Percentiles rank a stretch among this genome's conserved stretches.
phyloP scores from a whole-genome alignment of 2,888 invertebrate species.

The Oegoconia quadripuncta region DNA sequence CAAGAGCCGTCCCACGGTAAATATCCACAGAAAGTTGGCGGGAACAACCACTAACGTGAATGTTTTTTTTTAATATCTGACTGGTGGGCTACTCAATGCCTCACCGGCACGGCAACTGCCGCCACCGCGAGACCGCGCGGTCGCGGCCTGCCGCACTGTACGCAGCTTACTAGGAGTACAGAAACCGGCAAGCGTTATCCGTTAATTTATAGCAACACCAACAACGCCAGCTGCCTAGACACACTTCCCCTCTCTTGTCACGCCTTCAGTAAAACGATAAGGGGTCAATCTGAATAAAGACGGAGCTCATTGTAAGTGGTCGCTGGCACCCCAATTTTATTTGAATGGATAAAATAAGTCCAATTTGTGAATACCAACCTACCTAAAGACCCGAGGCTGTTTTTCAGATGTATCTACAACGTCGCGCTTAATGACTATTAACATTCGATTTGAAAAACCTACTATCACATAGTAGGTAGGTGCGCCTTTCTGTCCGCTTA shows the following conservation, averaged over 20 bases:
- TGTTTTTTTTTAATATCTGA: no score
- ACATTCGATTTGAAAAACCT: no score
- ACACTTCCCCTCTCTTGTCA: slow-evolving; percentile 23
- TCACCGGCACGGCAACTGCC: slow-evolving; percentile 8
- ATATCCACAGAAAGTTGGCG: no score
- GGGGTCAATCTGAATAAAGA: neutral
- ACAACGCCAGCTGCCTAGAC: slow-evolving; percentile 24
- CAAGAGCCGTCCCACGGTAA: no score
- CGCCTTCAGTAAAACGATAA: neutral
- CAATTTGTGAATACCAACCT: no score
- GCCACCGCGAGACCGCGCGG: slow-evolving; percentile 35
- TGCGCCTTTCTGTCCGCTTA: no score
- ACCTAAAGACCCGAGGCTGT: no score
- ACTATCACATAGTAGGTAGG: no score
- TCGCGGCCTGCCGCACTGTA: slow-evolving; percentile 61
- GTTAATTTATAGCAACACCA: slow-evolving; percentile 9
- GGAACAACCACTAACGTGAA: no score
- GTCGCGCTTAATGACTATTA: no score
- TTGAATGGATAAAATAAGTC: neutral
- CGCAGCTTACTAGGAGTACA: slow-evolving; percentile 67
- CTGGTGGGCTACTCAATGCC: slow-evolving; percentile 8
- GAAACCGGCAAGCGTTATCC: slow-evolving; percentile 32
- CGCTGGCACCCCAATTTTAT: slow-evolving; percentile 2
- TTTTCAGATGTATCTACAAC: no score
- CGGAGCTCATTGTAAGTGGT: slow-evolving; percentile 5